Conservation (phyloP, 2,113 vertebrate species). For the Bostrychus sinensis region DNA sequence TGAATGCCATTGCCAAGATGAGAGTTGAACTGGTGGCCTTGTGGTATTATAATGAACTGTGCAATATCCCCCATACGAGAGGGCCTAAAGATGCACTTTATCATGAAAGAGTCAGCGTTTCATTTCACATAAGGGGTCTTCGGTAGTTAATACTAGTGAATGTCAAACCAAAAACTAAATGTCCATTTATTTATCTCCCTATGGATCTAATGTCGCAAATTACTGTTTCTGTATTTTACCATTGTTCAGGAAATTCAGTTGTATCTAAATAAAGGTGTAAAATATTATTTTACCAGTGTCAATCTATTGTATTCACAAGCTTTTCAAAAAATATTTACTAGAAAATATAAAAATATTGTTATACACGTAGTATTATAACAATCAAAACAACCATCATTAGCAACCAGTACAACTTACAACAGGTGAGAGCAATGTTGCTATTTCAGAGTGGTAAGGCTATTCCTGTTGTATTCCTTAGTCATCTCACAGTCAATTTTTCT, state of each 20-base stretch:
- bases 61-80: conserved; percentile 46
- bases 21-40: conserved; percentile 40
- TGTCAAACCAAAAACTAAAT: conserved; percentile 56
- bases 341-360: conserved; percentile 50
- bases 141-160: conserved; percentile 64
- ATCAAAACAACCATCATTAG: conserved; percentile 9
- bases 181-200: conserved; percentile 45
- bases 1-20: neutral
- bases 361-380: conserved; percentile 19
- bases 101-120: conserved; percentile 34
- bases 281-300: conserved; percentile 19
- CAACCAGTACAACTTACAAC: neutral
- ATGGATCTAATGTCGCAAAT: conserved; percentile 68
- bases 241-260: conserved; percentile 34
- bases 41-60: conserved; percentile 32
- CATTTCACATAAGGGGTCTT: conserved; percentile 51
- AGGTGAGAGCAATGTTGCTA: conserved; percentile 13
- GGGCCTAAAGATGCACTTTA: conserved; percentile 73
- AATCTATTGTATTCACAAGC: neutral
- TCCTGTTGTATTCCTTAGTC: neutral
- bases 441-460: conserved; percentile 3
- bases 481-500: neutral
- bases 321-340: conserved; percentile 46
- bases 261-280: conserved; percentile 69
- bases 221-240: conserved; percentile 38